These are phyloP conservation scores for Tragelaphus strepsiceros DNA, from an alignment of 2,113 vertebrate species.

Conservation along the genomic window DNA sequence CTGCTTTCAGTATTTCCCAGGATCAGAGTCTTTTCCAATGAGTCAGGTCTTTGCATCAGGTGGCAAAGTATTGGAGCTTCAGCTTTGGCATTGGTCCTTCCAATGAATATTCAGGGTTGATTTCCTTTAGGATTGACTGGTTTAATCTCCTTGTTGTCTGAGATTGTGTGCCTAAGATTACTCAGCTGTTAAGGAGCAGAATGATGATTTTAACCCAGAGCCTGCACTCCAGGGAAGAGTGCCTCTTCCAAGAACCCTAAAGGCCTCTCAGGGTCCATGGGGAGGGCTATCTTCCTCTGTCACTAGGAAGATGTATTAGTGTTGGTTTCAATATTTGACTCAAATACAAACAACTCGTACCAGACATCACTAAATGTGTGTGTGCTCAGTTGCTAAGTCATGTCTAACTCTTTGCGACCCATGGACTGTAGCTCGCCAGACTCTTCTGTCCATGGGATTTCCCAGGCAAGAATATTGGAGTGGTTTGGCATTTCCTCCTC, in stretches of 20 bases:
- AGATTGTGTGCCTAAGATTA: background rate
- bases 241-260: background rate
- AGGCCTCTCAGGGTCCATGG: background rate
- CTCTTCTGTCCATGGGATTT: background rate
- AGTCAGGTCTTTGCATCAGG: background rate
- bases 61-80: background rate
- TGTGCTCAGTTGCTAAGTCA: background rate
- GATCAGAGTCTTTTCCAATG: background rate
- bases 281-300: background rate
- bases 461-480: background rate
- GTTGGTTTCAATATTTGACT: background rate
- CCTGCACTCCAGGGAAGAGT: background rate
- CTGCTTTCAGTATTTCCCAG: background rate
- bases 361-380: background rate
- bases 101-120: background rate
- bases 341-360: background rate
- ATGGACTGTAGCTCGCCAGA: background rate
- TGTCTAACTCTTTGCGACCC: background rate
- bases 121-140: background rate
- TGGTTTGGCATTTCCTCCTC: background rate
- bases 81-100: background rate
- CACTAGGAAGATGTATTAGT: accelerated
- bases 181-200: background rate
- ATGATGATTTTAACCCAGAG: background rate
- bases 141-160: background rate